These are phyloP conservation scores for Clarias pachynema DNA, from an alignment of 2,797 vertebrate species.

Conservation along the genomic window DNA sequence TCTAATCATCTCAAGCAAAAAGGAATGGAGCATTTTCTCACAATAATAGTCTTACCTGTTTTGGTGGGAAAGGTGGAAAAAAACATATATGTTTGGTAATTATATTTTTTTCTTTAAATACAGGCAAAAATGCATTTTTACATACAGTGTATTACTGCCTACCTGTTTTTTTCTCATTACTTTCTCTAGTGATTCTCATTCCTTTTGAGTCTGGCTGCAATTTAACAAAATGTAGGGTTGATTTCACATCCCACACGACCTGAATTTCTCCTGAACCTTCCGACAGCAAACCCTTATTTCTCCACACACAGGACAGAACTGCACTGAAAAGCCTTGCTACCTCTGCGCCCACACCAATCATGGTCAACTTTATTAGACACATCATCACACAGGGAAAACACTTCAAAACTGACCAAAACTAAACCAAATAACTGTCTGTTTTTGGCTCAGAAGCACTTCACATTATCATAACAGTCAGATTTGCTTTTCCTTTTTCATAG, in stretches of 20 bases:
- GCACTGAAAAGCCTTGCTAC: background rate
- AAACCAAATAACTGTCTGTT: too few relatives aligned
- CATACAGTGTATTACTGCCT: background rate
- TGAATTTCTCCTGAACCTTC: too few relatives aligned
- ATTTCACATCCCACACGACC: background rate
- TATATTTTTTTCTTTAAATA: background rate
- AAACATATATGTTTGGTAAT: background rate
- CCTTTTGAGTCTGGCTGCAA: background rate
- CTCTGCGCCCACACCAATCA: too few relatives aligned
- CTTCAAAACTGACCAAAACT: too few relatives aligned
- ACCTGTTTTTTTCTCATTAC: background rate
- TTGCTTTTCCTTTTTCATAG: too few relatives aligned
- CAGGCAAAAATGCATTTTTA: background rate
- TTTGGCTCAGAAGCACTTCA: too few relatives aligned
- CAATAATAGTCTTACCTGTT: background rate
- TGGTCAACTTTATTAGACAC: too few relatives aligned
- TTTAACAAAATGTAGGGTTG: background rate
- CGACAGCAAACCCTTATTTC: too few relatives aligned
- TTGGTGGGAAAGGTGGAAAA: background rate
- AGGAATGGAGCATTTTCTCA: background rate
- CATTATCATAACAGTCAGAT: too few relatives aligned
- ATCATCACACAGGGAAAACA: too few relatives aligned
- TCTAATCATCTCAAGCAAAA: background rate
- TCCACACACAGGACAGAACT: background rate
- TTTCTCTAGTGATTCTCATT: background rate